Evolutionary conservation across 2,113 vertebrate species (phyloP), one percentile per base, ranked within the genome.

Genomic region (Naja naja): DNA sequence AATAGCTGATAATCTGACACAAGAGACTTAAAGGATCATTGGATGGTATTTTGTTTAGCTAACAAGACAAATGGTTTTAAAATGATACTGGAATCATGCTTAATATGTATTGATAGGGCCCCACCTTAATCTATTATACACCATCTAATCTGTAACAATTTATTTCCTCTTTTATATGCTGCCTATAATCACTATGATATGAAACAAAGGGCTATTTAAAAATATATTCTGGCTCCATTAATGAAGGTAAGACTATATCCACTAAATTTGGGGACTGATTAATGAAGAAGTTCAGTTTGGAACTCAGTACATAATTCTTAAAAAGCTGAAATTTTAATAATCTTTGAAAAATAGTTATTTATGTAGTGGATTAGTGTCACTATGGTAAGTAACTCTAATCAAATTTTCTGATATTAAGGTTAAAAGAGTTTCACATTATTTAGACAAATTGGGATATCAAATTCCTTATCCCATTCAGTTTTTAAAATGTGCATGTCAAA

Each of bases 1-100:
- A 97, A 97, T 96, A 97, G 97, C 96, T 97, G 97, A 97, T 97
- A 97, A 97, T 97, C 96, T 97, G 96, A 93, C 95, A 97, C 95
- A 97, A 93, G 96, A 97, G 94, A 97, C 94, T 96, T 97, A 97
- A 97, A 96, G 91, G 95, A 96, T 96, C 97, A 94, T 95, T 96
- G 93, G 94, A 91, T 47, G 92, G 5, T 91, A 96, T 97, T 97
- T 97, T 92, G 96, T 97, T 97, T 97, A 91, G 93, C 95, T 97
- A 96, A 96, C 96, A 97, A 93, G 93, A 97, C 97, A 97, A 97
- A 92, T 95, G 97, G 95, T 97, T 97, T 96, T 95, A 96, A 97
- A 96, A 94, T 94, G 94, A 91, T 89, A 56, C 94, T 95, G 95
- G 89, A 93, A 93, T 90, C 47, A 52, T 87, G 64, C 94, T 96